These are phyloP conservation scores for Prionailurus bengalensis DNA, from an alignment of 2,113 vertebrate genomes.

Conservation along the genomic window DNA sequence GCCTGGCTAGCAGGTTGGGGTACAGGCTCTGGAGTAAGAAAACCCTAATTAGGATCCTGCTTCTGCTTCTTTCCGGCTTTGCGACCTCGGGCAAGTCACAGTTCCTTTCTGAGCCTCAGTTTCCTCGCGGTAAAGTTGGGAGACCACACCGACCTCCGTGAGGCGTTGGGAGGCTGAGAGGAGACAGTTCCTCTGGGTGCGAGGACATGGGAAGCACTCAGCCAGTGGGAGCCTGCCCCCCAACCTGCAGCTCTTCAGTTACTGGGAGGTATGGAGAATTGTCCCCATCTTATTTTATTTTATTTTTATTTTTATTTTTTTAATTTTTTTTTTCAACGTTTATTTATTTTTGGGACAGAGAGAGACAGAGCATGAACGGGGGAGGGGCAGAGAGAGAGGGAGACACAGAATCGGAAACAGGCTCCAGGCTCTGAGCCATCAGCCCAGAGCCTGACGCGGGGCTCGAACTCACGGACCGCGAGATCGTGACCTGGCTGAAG, in stretches of 20 bases:
- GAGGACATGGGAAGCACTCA: accelerated
- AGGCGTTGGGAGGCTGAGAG: background rate
- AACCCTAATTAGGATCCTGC: background rate
- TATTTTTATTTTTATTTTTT: too few relatives aligned
- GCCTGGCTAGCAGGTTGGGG: too few relatives aligned
- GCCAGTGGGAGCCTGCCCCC: background rate
- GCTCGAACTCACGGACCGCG: too few relatives aligned
- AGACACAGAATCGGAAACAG: too few relatives aligned
- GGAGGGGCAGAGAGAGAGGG: too few relatives aligned
- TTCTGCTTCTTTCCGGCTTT: background rate
- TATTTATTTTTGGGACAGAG: too few relatives aligned
- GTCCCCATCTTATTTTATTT: background rate
- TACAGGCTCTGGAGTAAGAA: background rate
- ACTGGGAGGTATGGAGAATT: background rate
- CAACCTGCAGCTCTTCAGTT: background rate
- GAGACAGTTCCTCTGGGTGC: background rate
- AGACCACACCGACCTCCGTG: background rate
- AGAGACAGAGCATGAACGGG: too few relatives aligned
- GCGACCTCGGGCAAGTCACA: background rate
- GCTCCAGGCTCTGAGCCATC: too few relatives aligned
- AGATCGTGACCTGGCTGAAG: too few relatives aligned
- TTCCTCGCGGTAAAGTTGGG: background rate
- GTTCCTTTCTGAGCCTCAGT: background rate
- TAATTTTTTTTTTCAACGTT: too few relatives aligned
- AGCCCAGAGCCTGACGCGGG: too few relatives aligned